Conservation (phyloP, 2,888 invertebrate genomes). For the Acronicta leporina region DNA sequence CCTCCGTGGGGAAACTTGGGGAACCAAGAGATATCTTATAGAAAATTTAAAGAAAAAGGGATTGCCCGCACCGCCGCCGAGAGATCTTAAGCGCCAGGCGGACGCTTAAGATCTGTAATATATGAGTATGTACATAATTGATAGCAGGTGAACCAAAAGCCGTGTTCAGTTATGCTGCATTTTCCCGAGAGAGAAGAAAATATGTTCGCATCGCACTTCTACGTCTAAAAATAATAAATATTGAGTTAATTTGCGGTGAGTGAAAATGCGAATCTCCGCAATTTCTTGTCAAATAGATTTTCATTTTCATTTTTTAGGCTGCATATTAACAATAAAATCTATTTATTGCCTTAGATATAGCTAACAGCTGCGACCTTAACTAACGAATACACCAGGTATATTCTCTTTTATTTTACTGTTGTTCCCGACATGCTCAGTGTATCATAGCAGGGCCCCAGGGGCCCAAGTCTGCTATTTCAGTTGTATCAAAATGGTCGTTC, state of each 20-base stretch:
- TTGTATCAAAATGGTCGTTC: too few species aligned
- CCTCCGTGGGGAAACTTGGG: neutral
- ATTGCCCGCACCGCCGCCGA: neutral
- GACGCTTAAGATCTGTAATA: constrained; percentile 14
- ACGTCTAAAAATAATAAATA: constrained; percentile 2
- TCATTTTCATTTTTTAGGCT: constrained; percentile 15
- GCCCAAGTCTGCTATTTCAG: too few species aligned
- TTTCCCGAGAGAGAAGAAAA: constrained; percentile 20
- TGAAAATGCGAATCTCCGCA: constrained; percentile 1
- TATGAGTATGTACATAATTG: constrained; percentile 28
- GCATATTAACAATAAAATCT: constrained; percentile 10
- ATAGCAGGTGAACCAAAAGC: constrained; percentile 27
- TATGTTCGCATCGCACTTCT: too few species aligned
- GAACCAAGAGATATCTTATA: neutral
- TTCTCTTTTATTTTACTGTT: neutral
- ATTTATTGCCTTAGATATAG: constrained; percentile 8
- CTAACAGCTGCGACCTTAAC: constrained; percentile 11
- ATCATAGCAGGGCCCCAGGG: too few species aligned
- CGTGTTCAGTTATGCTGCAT: constrained; percentile 19
- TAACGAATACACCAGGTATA: neutral
- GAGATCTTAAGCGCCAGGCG: too few species aligned
- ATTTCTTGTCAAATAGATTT: constrained; percentile 15
- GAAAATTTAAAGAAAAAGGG: constrained; percentile 10
- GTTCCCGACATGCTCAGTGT: too few species aligned
- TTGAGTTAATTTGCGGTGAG: neutral